A percentile compares a stretch with the other conserved stretches of the same genome.
Evolutionary conservation across 2,888 invertebrate genomes (phyloP).

Genomic region (Synergus japonicus): DNA sequence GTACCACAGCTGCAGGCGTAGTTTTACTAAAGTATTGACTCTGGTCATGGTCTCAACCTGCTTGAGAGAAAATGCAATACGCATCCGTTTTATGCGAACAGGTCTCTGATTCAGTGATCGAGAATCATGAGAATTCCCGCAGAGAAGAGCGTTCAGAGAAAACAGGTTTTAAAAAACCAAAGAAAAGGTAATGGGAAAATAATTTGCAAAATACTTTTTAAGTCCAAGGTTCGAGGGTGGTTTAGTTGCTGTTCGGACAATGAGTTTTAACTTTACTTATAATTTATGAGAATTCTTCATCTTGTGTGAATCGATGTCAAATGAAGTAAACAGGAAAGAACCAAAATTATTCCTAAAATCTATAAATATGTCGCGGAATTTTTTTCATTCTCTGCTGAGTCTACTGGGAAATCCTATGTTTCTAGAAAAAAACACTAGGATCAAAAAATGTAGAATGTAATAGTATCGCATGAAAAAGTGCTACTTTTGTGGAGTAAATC

Average conservation of each 20-base stretch:
- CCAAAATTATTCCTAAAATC: not conserved
- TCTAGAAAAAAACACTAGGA: not conserved
- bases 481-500: not conserved
- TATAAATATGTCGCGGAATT: not conserved
- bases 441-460: not conserved
- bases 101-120: constrained; percentile 3
- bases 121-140: not conserved
- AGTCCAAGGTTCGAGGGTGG: not conserved
- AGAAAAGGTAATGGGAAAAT: not conserved
- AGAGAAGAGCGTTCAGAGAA: not conserved
- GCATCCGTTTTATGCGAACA: constrained; percentile 11
- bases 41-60: not conserved
- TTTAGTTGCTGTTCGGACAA: not conserved
- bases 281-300: not conserved
- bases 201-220: not conserved
- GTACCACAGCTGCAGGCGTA: not conserved
- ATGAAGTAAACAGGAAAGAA: not conserved
- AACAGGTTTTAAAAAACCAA: not conserved
- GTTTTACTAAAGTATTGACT: not conserved
- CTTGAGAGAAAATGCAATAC: constrained; percentile 10
- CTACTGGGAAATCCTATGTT: not conserved
- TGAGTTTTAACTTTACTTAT: not conserved
- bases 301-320: not conserved
- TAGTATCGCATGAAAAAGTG: not conserved
- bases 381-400: not conserved